These are phyloP conservation scores for Hyles lineata DNA, from an alignment of 2,888 invertebrate species.

Conservation along the genomic window DNA sequence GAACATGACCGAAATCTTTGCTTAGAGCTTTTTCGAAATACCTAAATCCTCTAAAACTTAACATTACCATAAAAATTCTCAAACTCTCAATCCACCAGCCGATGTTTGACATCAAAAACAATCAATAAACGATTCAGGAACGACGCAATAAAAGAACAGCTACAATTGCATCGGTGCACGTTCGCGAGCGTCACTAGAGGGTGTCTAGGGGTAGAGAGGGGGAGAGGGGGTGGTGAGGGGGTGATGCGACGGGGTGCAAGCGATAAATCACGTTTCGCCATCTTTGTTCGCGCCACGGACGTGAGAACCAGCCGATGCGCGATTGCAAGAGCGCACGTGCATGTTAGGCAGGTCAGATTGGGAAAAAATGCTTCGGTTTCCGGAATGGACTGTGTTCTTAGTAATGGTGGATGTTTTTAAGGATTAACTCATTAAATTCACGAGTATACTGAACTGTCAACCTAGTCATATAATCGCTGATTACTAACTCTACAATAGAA, in stretches of 20 bases:
- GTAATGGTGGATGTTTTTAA: no score
- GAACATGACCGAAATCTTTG: no score
- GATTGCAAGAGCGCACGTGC: constrained; percentile 65
- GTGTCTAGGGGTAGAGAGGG: constrained; percentile 41
- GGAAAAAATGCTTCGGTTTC: constrained; percentile 15
- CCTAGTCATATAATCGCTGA: no score
- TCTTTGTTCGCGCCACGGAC: constrained; percentile 57
- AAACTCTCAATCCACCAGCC: not conserved
- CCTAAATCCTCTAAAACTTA: no score
- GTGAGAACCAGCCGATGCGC: constrained; percentile 64
- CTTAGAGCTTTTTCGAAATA: no score
- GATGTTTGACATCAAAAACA: not conserved
- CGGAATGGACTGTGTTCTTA: not conserved
- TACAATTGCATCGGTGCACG: not conserved
- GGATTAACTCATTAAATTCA: no score
- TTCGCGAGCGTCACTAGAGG: constrained; percentile 37
- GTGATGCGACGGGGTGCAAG: constrained; percentile 41
- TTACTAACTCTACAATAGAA: no score
- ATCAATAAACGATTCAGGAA: not conserved
- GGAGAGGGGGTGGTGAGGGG: constrained; percentile 39
- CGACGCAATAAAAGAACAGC: not conserved
- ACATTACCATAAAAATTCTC: no score
- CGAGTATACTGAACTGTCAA: no score
- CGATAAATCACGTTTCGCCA: constrained; percentile 67
- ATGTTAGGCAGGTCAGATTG: constrained; percentile 5